Base-by-base conservation (phyloP, 2,888 invertebrate species). In the Hanleya hanleyi region DNA sequence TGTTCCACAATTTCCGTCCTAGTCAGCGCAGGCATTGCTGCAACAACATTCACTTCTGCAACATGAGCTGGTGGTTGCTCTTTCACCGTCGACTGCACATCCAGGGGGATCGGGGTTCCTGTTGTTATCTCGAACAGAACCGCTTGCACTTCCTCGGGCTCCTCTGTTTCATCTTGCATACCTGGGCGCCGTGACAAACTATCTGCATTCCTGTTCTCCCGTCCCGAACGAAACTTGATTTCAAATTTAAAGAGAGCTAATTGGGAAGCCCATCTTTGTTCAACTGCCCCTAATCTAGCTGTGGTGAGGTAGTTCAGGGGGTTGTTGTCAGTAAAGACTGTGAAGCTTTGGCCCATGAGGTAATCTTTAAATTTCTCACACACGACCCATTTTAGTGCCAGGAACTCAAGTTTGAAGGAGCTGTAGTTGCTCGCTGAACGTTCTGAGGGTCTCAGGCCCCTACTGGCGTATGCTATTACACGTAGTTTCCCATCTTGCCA, bases 381-480 rank as follows among this genome's bases (percentile, higher is more conserved):
- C 26, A 76, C 67, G 6, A 77, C 75, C 79, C 78, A 78, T 62
- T 80, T 80, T 4, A 77, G 62, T 3, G 66, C 79, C 7, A 79
- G 67, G 26, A 75, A 62, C 50, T 78, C 78, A n/a, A 79, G 26
- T 61, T 75, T 78, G 61, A 70, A 73, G 38, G 65, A 74, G 33
- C 74, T 76, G 65, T 78, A 78, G n/a, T 73, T 70, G 33, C 32
- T 22, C 35, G 65, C 62, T 29, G 71, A 72, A 33, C 41, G 12
- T 37, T 78, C 78, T 18, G 70, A 33, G 2, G 62, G 66, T 32
- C 73, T 35, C 36, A 78, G 64, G 2, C 41, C 33, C n/a, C 76
- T n/a, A n/a, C n/a, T n/a, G n/a, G n/a, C n/a, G n/a, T n/a, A n/a
- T n/a, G n/a, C n/a, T n/a, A n/a, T n/a, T n/a, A n/a, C n/a, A n/a